phyloP scores from a whole-genome alignment of 2,888 invertebrate genomes.

The Lycocerus yunnanus region DNA sequence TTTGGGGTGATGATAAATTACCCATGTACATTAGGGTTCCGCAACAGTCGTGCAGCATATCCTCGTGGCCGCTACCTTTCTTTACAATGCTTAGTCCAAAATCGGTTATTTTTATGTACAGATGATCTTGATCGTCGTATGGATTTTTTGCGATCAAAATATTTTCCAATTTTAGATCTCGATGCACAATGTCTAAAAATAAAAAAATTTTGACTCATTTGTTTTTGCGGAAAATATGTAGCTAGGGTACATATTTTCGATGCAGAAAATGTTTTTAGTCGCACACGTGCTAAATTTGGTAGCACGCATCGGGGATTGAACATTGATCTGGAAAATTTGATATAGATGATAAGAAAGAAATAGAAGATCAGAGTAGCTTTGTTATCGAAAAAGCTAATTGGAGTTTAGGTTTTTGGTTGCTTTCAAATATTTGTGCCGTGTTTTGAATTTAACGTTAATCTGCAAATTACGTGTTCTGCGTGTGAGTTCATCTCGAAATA shows the following conservation, averaged over 20 bases:
- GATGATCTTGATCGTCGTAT: conserved; percentile 52
- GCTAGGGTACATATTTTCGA: background rate
- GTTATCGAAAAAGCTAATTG: too few relatives aligned
- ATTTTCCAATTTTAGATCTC: conserved; percentile 58
- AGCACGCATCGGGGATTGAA: background rate
- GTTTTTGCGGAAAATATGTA: background rate
- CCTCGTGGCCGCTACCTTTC: conserved; percentile 57
- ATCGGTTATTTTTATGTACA: conserved; percentile 62
- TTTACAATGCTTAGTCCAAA: conserved; percentile 63
- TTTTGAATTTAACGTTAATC: too few relatives aligned
- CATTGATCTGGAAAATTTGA: too few relatives aligned
- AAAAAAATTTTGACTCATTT: background rate
- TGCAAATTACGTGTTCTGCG: too few relatives aligned
- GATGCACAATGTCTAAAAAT: conserved; percentile 56
- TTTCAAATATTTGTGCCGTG: too few relatives aligned
- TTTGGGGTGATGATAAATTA: conserved; percentile 34
- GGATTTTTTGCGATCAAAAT: conserved; percentile 59
- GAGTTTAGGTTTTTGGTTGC: too few relatives aligned
- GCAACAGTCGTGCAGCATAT: conserved; percentile 61
- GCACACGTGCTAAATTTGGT: background rate
- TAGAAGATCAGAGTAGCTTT: too few relatives aligned
- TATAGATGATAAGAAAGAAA: too few relatives aligned
- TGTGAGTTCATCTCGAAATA: too few relatives aligned
- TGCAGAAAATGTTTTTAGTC: background rate
- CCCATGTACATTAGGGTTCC: conserved; percentile 64